These are phyloP conservation scores for Candidula unifasciata DNA, from an alignment of 2,888 invertebrate species.

Conservation along the genomic window DNA sequence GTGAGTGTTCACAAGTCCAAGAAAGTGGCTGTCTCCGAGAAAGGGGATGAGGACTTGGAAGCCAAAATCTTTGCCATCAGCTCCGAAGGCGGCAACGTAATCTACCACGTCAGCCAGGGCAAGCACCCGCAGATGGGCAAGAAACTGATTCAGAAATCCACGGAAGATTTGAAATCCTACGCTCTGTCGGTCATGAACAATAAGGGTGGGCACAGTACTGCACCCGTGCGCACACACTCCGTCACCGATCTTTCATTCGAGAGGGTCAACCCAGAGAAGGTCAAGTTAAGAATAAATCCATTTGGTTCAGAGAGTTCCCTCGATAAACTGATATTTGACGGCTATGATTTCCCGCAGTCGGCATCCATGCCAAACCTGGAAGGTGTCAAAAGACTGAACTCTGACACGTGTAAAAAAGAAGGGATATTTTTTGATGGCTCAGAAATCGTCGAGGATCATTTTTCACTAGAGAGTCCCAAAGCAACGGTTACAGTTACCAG, in stretches of 20 bases:
- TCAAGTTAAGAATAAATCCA: conserved; percentile 85
- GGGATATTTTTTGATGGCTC: conserved; percentile 74
- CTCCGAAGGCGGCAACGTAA: conserved; percentile 87
- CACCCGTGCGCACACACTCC: conserved; percentile 69
- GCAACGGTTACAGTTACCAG: conserved; percentile 3
- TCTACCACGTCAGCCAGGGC: conserved; percentile 78
- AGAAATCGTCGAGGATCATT: conserved; percentile 58
- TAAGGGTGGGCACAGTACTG: conserved; percentile 65
- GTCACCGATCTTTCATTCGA: conserved; percentile 80
- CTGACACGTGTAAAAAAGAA: conserved; percentile 74
- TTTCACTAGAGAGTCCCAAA: conserved; percentile 9
- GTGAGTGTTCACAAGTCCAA: conserved; percentile 78
- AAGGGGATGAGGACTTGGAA: conserved; percentile 71
- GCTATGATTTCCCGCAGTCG: conserved; percentile 67
- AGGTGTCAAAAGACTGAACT: conserved; percentile 70
- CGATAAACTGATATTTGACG: conserved; percentile 72
- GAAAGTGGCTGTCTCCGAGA: conserved; percentile 68
- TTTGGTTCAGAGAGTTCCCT: conserved; percentile 78
- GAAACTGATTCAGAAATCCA: conserved; percentile 66
- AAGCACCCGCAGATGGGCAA: conserved; percentile 30
- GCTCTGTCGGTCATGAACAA: conserved; percentile 81
- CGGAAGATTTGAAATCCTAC: conserved; percentile 78
- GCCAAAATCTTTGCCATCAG: conserved; percentile 88
- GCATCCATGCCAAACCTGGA: conserved; percentile 61
- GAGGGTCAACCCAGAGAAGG: conserved; percentile 79